Evolutionary conservation across 2,797 vertebrate species (phyloP).

Genomic region (Thalassophryne amazonica): DNA sequence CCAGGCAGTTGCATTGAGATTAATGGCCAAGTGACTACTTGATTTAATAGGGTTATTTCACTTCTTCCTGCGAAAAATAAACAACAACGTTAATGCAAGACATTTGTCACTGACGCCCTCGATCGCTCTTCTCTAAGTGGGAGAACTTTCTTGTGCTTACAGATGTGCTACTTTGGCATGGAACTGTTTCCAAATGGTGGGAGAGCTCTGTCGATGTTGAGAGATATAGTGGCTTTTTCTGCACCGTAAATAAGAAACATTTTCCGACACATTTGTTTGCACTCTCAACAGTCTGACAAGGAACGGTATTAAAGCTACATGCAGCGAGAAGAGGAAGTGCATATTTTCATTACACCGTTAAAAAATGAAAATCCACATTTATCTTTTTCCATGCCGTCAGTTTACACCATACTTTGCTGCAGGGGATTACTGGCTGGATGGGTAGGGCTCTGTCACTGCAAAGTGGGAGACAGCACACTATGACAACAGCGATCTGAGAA

Average conservation of each 20-base stretch:
- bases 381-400: constrained; percentile 73
- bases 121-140: constrained; percentile 60
- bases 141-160: constrained; percentile 56
- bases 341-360: constrained; percentile 63
- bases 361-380: constrained; percentile 75
- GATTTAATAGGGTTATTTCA: constrained; percentile 86
- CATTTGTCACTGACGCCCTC: constrained; percentile 79
- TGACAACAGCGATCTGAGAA: constrained; percentile 63
- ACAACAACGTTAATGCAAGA: constrained; percentile 83
- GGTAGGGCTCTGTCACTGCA: constrained; percentile 56
- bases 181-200: neutral
- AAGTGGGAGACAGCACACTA: constrained; percentile 58
- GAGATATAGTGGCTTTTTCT: neutral
- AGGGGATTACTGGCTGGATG: constrained; percentile 65
- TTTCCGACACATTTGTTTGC: constrained; percentile 21
- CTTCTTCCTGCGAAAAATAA: constrained; percentile 77
- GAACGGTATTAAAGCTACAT: constrained; percentile 51
- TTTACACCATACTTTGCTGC: constrained; percentile 66
- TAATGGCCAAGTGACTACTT: constrained; percentile 80
- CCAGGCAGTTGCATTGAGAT: constrained; percentile 83
- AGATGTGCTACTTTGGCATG: constrained; percentile 38
- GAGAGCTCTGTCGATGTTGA: constrained; percentile 14
- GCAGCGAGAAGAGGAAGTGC: constrained; percentile 46
- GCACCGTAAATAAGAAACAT: constrained; percentile 3
- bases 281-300: neutral